A percentile compares a stretch with the other conserved stretches of the same genome.
phyloP scores from a whole-genome alignment of 2,113 vertebrate species.

The Cynocephalus volans region DNA sequence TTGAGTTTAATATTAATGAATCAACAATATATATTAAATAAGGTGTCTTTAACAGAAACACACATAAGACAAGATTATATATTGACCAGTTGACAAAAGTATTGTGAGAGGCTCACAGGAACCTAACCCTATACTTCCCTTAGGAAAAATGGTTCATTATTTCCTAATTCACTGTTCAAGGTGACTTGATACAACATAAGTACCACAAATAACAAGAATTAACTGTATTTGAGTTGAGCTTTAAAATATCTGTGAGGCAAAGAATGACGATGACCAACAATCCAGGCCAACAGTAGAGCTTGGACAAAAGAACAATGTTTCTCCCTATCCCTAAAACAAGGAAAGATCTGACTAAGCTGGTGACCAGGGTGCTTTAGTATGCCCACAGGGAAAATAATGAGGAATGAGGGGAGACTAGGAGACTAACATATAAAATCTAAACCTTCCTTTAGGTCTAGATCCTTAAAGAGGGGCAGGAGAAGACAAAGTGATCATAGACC shows the following conservation, averaged over 20 bases:
- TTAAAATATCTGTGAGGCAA: conserved; percentile 42
- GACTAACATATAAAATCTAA: background rate
- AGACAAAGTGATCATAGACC: background rate
- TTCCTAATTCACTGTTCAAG: background rate
- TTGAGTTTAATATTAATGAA: background rate
- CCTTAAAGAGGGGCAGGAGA: background rate
- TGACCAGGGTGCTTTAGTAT: background rate
- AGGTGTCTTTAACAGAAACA: conserved; percentile 5
- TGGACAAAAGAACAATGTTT: background rate
- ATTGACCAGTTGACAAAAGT: background rate
- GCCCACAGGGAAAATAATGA: background rate
- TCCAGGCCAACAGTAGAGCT: background rate
- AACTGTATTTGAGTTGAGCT: conserved; percentile 3
- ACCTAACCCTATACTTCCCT: background rate
- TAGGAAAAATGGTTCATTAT: background rate
- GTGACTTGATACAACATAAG: background rate
- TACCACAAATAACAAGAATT: background rate
- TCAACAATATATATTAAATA: background rate
- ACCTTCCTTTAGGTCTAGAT: background rate
- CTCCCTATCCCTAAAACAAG: background rate
- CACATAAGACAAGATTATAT: background rate
- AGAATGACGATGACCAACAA: background rate
- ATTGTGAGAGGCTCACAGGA: background rate
- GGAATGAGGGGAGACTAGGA: background rate
- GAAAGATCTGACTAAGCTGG: background rate